phyloP scores from a whole-genome alignment of 2,888 invertebrate genomes.

The Catocala nupta region DNA sequence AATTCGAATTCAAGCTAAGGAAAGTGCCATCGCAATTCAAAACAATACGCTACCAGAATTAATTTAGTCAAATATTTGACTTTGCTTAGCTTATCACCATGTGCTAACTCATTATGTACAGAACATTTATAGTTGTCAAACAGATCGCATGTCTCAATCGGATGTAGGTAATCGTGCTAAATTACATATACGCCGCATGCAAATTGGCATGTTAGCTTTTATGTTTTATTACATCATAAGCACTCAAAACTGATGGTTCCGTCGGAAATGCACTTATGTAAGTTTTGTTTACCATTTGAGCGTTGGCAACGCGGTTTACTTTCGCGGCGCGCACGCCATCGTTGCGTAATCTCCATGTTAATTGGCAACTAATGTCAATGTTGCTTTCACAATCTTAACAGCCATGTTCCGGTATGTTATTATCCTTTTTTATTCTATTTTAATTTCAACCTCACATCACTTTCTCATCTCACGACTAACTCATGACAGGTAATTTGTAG shows the following conservation, averaged over 20 bases:
- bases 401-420: constrained; percentile 68
- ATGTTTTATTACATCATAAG: constrained; percentile 50
- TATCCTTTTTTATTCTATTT: constrained; percentile 68
- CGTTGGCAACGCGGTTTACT: constrained; percentile 66
- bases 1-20: constrained; percentile 1
- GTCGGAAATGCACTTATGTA: constrained; percentile 77
- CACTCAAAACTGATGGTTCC: constrained; percentile 50
- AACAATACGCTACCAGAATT: constrained; percentile 5
- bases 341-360: constrained; percentile 74
- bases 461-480: constrained; percentile 59
- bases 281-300: constrained; percentile 76
- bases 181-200: constrained; percentile 40
- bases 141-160: constrained; percentile 41
- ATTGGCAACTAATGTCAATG: constrained; percentile 83
- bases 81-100: background rate
- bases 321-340: constrained; percentile 66
- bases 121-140: constrained; percentile 11
- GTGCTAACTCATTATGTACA: background rate
- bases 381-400: constrained; percentile 79
- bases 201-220: constrained; percentile 38
- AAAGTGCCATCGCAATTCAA: constrained; percentile 4
- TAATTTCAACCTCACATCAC: constrained; percentile 63
- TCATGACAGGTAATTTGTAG: constrained; percentile 37
- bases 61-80: background rate
- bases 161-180: constrained; percentile 59